Conservation (phyloP, 23 tunicate genomes). For the Aplidium turbinatum region DNA sequence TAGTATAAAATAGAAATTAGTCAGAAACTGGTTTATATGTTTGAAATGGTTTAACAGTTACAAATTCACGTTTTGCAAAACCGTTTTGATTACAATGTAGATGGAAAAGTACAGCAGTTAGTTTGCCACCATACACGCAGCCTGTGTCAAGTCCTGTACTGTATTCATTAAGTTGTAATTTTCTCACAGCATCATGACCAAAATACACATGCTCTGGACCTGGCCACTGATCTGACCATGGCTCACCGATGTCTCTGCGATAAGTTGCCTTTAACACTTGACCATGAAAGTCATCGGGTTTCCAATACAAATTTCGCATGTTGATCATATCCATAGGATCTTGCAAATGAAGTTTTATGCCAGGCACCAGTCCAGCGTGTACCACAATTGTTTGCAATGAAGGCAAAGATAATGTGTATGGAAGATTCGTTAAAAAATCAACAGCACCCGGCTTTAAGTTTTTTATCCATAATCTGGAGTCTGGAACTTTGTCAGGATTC, state of each 20-base stretch:
- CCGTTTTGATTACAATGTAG: neutral
- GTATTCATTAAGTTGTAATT: constrained; percentile 42
- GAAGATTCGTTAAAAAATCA: constrained; percentile 54
- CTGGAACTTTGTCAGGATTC: neutral
- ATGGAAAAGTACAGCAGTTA: constrained; percentile 64
- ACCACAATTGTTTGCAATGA: constrained; percentile 54
- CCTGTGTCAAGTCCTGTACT: constrained; percentile 93
- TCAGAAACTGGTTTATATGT: constrained; percentile 19
- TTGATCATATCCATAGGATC: constrained; percentile 56
- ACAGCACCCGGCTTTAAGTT: constrained; percentile 22
- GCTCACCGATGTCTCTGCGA: constrained; percentile 27
- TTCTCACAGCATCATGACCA: constrained; percentile 87
- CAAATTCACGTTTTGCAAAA: neutral
- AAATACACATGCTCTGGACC: constrained; percentile 88
- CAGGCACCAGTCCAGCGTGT: constrained; percentile 84
- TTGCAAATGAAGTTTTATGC: constrained; percentile 46
- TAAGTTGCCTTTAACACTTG: constrained; percentile 33
- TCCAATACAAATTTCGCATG: constrained; percentile 63
- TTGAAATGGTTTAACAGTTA: constrained; percentile 1
- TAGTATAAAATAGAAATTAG: no score
- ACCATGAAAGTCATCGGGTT: constrained; percentile 62
- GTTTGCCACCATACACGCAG: constrained; percentile 83
- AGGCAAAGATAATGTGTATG: constrained; percentile 84
- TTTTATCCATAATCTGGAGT: constrained; percentile 43
- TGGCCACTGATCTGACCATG: constrained; percentile 78